Base-by-base conservation (phyloP, 2,113 vertebrate species). In the Toxotes jaculatrix region DNA sequence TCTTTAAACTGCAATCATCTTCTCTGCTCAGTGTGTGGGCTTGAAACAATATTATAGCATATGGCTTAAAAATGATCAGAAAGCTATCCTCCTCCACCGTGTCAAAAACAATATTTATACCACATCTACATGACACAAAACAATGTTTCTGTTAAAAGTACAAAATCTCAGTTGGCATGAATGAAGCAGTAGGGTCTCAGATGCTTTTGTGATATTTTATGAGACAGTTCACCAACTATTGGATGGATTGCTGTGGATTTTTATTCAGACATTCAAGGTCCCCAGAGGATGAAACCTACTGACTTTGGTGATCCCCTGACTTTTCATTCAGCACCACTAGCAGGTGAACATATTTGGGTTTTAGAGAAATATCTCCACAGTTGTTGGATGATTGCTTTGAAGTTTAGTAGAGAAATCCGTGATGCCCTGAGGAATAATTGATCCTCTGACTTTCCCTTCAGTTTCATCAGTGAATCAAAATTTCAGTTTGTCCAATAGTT, bases 21-120 rank as follows among this genome's bases (percentile, higher is more conserved):
- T 61, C 59, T 56, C 40, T 72, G 76, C 31, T 65, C 49, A 63
- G 59, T 73, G n/a, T 68, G 32, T 69, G 62, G n/a, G 69, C 69
- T 84, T 71, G 21, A 56, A 73, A 72, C n/a, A 42, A 53, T n/a
- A 67, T 57, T 32, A 62, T 12, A 40, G 53, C 43, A 62, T 34
- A 76, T 63, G 68, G 21, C 12, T 38, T 13, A 34, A 40, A 70
- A 53, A 51, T 43, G 7, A 79, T 59, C 57, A 63, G n/a, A 86
- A 47, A 45, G 7, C 42, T 45, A 57, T 42, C 43, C 32, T 43
- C 64, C 59, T 34, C 43, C 19, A 61, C 42, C 4, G 14, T 59
- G 34, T 43, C 55, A 72, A 38, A 67, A 43, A 56, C 53, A 61
- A 51, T 23, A 60, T 31, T 32, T 34, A 38, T 5, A 53, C 9